Conservation (phyloP, 92 coral and sea anemone species). For the Umimayanthus kanabou region DNA sequence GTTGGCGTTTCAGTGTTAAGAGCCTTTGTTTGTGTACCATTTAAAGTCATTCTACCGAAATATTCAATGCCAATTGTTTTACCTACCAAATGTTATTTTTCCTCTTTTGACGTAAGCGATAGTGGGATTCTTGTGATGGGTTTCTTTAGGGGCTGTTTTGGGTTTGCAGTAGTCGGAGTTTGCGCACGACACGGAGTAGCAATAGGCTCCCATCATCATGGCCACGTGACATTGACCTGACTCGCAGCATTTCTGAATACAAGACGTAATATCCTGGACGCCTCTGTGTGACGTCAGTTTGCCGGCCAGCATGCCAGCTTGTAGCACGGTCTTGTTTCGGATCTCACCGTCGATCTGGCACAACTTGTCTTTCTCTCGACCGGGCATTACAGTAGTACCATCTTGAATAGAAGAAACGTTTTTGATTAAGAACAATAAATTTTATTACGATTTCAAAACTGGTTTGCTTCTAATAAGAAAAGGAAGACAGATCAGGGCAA, state of each 20-base stretch:
- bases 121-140: conserved; percentile 76
- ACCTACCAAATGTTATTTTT: conserved; percentile 84
- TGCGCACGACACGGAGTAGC: conserved; percentile 89
- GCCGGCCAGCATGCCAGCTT: conserved; percentile 97
- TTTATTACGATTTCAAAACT: too few species aligned
- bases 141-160: conserved; percentile 84
- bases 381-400: conserved; percentile 66
- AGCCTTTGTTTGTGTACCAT: neutral
- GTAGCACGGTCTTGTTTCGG: conserved; percentile 79
- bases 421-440: neutral
- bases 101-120: conserved; percentile 92
- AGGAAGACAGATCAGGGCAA: too few species aligned
- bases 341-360: conserved; percentile 86
- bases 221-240: conserved; percentile 91
- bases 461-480: too few species aligned
- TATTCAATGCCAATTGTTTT: neutral
- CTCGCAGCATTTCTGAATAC: conserved; percentile 84
- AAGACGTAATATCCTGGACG: conserved; percentile 71
- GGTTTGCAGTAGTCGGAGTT: conserved; percentile 80
- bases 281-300: conserved; percentile 83
- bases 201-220: conserved; percentile 86
- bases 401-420: neutral
- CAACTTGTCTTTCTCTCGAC: conserved; percentile 64
- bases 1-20: neutral
- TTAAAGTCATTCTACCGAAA: neutral